These are phyloP conservation scores for Teinopalpus imperialis DNA, from an alignment of 2,888 invertebrate species.

Conservation along the genomic window DNA sequence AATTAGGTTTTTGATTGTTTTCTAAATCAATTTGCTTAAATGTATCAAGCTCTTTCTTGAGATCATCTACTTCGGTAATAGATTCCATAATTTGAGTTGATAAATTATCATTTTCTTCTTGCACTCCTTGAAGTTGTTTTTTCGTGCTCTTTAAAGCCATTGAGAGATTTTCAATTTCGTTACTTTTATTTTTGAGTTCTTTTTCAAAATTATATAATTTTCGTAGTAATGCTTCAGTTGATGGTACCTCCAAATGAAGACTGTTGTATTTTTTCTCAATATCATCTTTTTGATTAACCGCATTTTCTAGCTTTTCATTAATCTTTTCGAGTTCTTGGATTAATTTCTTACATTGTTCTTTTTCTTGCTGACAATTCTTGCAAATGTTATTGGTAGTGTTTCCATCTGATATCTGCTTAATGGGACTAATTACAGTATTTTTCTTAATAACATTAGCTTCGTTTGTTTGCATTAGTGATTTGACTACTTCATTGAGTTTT, in stretches of 20 bases:
- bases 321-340: constrained; percentile 41
- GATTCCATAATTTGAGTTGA: constrained; percentile 82
- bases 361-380: constrained; percentile 35
- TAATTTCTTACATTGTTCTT: constrained; percentile 35
- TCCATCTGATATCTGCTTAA: constrained; percentile 31
- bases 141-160: constrained; percentile 41
- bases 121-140: constrained; percentile 55
- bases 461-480: constrained; percentile 30
- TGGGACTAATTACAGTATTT: constrained; percentile 44
- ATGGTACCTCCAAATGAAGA: constrained; percentile 49
- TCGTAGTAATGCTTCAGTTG: constrained; percentile 46
- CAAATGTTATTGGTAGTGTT: constrained; percentile 28
- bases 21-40: constrained; percentile 44
- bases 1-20: background rate
- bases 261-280: constrained; percentile 54
- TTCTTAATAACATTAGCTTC: constrained; percentile 26
- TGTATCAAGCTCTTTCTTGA: constrained; percentile 59
- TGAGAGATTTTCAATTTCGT: constrained; percentile 46
- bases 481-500: constrained; percentile 41
- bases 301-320: constrained; percentile 38
- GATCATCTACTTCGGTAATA: constrained; percentile 76
- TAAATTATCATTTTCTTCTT: constrained; percentile 76
- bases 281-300: constrained; percentile 45
- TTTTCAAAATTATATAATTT: constrained; percentile 53
- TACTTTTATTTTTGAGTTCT: constrained; percentile 43